Evolutionary conservation across 1,140 invertebrate species (phyloP), one percentile per base, ranked within the genome.

Genomic region (Drosophila subpulchrella): DNA sequence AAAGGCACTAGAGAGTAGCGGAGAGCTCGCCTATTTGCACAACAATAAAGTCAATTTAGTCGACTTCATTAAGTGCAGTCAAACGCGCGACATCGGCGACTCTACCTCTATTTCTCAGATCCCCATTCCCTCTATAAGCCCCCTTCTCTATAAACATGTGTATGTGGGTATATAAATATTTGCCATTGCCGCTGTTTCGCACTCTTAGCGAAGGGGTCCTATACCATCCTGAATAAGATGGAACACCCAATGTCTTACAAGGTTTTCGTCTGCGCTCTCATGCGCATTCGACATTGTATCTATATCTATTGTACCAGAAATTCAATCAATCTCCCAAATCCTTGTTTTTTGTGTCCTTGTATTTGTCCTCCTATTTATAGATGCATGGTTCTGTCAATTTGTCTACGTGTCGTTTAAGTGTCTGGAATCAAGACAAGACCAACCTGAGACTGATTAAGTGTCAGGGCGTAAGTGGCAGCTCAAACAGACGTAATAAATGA

Each of bases 21-120:
- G 59, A 51, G 68, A 57, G 68, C 68, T 56, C 60, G 83, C 79
- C 83, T 88, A 88, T 88, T 88, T 88, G 83, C 75, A 73, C 76
- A 82, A 77, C 75, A 88, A 88, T 88, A 88, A 89, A 88, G 79
- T 88, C 83, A 88, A 88, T 88, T 88, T 88, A 88, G 83, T 82
- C 80, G 67, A 70, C 83, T 88, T 88, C 79, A 89, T 89, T 83
- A 88, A 89, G 66, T 88, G 83, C 83, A 86, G 79, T 61, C 77
- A 80, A 75, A 85, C 56, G 73, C 55, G 76, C 81, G 81, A 80
- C 81, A 72, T 72, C 75, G 81, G 67, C 72, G 44, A 62, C 71
- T 46, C n/a, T 59, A 59, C 56, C 55, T 63, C 58, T 41, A 30
- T 34, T 55, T 47, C 63, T 38, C 30, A 36, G 44, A 6, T 48